phyloP scores from a whole-genome alignment of 2,797 vertebrate species.

The Alosa sapidissima region DNA sequence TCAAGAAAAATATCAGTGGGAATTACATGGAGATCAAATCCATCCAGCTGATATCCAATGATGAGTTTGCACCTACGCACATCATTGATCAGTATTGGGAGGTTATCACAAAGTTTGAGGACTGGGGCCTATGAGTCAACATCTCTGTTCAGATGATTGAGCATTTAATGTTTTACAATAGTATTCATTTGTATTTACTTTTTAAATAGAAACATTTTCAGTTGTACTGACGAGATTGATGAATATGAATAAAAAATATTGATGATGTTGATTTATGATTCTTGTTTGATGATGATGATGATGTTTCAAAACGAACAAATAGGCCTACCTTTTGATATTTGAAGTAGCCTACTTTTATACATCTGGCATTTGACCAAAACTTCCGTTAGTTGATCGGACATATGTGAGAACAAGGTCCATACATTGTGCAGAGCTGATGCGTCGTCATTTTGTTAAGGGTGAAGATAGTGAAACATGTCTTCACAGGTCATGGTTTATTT shows the following conservation, averaged over 20 bases:
- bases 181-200: slow-evolving; percentile 1
- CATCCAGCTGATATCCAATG: slow-evolving; percentile 68
- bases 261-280: too few species aligned
- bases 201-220: background rate
- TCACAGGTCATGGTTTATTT: background rate
- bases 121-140: slow-evolving; percentile 63
- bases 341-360: background rate
- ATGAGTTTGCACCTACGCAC: slow-evolving; percentile 78
- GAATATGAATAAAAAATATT: background rate
- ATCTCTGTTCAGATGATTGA: background rate
- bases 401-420: background rate
- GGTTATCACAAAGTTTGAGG: slow-evolving; percentile 65
- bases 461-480: background rate
- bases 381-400: background rate
- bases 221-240: background rate
- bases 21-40: slow-evolving; percentile 71
- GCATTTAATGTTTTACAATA: slow-evolving; percentile 30
- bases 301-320: background rate
- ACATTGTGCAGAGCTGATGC: too few species aligned
- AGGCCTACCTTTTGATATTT: background rate
- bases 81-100: slow-evolving; percentile 81
- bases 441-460: too few species aligned
- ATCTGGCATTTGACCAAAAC: background rate
- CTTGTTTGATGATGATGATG: too few species aligned
- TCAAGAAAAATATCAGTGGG: slow-evolving; percentile 49